These are phyloP conservation scores for Galaxias olidus DNA, from an alignment of 2,797 vertebrate species.

Conservation along the genomic window DNA sequence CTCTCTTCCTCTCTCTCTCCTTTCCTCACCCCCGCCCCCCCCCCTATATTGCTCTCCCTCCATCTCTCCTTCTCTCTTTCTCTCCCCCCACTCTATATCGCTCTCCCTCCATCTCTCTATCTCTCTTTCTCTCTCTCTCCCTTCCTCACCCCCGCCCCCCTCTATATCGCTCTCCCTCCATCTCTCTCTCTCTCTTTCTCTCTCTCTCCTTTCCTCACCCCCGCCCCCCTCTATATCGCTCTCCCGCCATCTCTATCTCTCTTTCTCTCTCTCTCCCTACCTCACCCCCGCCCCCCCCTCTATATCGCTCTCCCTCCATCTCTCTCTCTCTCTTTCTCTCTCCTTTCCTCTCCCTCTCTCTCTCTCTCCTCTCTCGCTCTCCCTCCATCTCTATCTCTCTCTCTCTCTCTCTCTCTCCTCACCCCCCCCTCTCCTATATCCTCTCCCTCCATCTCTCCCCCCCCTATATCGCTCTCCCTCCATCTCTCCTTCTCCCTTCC, in stretches of 20 bases:
- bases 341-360: slow-evolving; percentile 6
- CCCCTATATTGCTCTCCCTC: not conserved
- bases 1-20: too few relatives aligned
- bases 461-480: slow-evolving; percentile 4
- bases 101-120: too few relatives aligned
- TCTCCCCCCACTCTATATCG: too few relatives aligned
- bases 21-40: too few relatives aligned
- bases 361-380: not conserved
- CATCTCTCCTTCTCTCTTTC: too few relatives aligned
- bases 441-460: slow-evolving; percentile 9
- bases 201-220: too few relatives aligned
- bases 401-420: not conserved
- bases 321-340: not conserved
- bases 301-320: too few relatives aligned
- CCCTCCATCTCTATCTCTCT: not conserved
- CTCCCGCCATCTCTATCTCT: too few relatives aligned
- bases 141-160: too few relatives aligned
- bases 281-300: not conserved
- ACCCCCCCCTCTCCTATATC: not conserved
- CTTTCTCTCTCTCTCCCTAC: too few relatives aligned
- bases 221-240: not conserved
- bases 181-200: slow-evolving; percentile 6
- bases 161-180: slow-evolving; percentile 10
- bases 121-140: slow-evolving; percentile 7
- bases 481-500: slow-evolving; percentile 7